Conservation (phyloP, 2,797 vertebrate species). For the Dryobates pubescens region DNA sequence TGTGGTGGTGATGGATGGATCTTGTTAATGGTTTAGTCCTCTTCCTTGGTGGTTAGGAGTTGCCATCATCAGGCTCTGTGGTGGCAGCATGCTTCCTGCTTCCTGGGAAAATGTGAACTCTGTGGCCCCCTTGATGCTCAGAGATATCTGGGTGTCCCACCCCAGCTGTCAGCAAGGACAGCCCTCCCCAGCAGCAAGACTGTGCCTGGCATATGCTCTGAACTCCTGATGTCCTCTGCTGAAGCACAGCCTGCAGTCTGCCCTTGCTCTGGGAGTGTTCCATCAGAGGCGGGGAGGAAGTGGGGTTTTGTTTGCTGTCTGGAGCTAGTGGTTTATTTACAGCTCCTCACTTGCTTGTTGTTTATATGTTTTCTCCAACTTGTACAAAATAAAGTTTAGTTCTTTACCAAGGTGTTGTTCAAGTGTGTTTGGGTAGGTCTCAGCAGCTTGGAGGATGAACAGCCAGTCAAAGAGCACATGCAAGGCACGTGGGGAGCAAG, state of each 20-base stretch:
- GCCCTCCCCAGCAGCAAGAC: neutral
- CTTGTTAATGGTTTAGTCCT: neutral
- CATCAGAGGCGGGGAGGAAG: fast-evolving
- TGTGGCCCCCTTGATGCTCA: neutral
- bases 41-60: neutral
- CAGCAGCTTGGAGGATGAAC: neutral
- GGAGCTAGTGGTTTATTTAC: neutral
- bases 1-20: neutral
- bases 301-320: neutral
- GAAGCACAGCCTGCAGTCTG: neutral
- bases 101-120: neutral
- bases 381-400: constrained; percentile 46
- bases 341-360: neutral
- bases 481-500: neutral
- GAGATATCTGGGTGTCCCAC: neutral
- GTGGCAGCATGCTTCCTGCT: neutral
- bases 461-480: fast-evolving
- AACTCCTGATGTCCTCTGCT: neutral
- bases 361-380: neutral
- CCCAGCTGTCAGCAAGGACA: neutral
- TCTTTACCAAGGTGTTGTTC: neutral
- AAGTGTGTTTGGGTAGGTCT: neutral
- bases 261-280: neutral
- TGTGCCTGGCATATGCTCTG: neutral
- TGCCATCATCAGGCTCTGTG: neutral